Evolutionary conservation across 2,797 vertebrate species (phyloP).

Genomic region (Ispidina picta): DNA sequence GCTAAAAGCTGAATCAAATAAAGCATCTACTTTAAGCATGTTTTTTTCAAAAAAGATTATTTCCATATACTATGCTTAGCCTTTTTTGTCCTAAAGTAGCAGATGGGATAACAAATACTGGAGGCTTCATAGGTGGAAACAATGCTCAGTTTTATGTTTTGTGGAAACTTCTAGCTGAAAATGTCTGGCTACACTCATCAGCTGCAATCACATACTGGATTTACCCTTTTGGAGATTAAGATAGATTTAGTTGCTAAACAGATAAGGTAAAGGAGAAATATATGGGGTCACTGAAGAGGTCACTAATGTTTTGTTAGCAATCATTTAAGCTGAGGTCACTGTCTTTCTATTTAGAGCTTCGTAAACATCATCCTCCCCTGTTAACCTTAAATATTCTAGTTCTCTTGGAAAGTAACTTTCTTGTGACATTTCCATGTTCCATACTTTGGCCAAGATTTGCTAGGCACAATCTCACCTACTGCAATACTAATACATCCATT

Average conservation of each 20-base stretch:
- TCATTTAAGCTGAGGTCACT: not conserved
- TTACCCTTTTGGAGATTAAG: not conserved
- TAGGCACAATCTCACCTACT: not conserved
- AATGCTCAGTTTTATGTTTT: not conserved
- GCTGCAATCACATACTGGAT: not conserved
- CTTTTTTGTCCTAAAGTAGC: not conserved
- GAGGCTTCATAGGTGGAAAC: not conserved
- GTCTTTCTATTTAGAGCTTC: not conserved
- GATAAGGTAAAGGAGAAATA: not conserved
- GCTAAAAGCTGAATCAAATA: conserved; percentile 47
- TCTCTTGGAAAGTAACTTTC: not conserved
- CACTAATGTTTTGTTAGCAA: not conserved
- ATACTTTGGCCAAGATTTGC: not conserved
- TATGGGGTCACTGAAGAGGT: not conserved
- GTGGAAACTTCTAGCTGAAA: not conserved
- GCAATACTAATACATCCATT: not conserved
- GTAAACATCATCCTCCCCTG: not conserved
- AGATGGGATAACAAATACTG: not conserved
- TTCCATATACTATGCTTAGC: not conserved
- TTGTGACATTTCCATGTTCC: not conserved
- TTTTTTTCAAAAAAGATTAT: conserved; percentile 35
- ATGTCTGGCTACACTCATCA: not conserved
- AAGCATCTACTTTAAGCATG: conserved; percentile 29
- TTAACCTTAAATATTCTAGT: not conserved
- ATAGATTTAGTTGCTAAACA: not conserved